A percentile compares a stretch with the other conserved stretches of the same genome.
phyloP scores from a whole-genome alignment of 2,113 vertebrate genomes.

The Castor canadensis region DNA sequence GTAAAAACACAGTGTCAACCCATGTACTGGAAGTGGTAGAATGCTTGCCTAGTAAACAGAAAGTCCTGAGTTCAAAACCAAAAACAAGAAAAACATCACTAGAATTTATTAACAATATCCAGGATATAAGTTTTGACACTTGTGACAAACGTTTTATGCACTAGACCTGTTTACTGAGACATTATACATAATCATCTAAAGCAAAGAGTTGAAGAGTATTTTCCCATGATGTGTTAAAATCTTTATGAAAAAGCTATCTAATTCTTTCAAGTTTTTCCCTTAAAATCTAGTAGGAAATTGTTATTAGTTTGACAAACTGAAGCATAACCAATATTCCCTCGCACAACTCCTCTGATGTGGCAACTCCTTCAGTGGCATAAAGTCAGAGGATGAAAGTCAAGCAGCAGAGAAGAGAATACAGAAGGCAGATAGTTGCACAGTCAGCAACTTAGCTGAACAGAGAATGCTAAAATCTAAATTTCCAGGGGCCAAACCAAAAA shows the following conservation, averaged over 20 bases:
- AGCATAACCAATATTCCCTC: background rate
- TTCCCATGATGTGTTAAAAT: background rate
- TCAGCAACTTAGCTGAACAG: background rate
- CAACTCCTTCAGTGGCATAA: background rate
- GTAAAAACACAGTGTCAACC: too few species aligned
- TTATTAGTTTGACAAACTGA: background rate
- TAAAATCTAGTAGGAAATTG: constrained; percentile 2
- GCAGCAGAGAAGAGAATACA: background rate
- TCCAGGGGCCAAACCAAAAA: background rate
- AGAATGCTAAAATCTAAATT: background rate
- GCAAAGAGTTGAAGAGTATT: background rate
- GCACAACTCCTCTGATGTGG: background rate
- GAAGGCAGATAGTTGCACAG: background rate
- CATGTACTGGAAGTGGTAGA: too few species aligned
- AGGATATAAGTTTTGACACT: background rate
- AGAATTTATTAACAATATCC: background rate
- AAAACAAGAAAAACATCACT: too few species aligned
- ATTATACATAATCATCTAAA: background rate
- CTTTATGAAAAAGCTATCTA: background rate
- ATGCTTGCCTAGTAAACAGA: too few species aligned
- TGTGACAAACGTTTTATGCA: background rate
- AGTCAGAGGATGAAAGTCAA: background rate
- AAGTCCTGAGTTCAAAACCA: too few species aligned
- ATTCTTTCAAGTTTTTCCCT: background rate
- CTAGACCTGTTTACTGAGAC: background rate